Conservation (phyloP, 2,113 vertebrate species). For the Cranoglanis bouderius region DNA sequence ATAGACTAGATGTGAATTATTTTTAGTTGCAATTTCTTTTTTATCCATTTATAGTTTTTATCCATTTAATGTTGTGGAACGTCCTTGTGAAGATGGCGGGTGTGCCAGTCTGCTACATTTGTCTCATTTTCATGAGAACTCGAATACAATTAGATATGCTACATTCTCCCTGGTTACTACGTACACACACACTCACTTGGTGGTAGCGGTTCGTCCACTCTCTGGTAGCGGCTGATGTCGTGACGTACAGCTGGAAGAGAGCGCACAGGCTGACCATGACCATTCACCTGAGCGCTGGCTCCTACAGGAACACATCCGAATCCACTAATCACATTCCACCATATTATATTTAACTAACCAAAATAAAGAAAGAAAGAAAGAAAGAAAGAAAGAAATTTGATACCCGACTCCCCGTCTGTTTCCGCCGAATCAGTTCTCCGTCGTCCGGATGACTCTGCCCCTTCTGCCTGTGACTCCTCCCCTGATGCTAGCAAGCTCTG, state of each 20-base stretch:
- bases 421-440: constrained; percentile 56
- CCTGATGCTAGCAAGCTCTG: constrained; percentile 74
- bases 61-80: no score
- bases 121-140: no score
- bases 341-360: constrained; percentile 41
- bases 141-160: neutral
- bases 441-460: constrained; percentile 27
- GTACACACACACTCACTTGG: constrained; percentile 80
- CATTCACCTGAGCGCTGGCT: constrained; percentile 79
- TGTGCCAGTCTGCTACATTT: no score
- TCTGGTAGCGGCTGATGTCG: constrained; percentile 92
- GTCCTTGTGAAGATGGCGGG: neutral
- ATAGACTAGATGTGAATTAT: no score
- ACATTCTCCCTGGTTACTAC: neutral
- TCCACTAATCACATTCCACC: neutral
- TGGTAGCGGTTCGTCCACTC: constrained; percentile 93
- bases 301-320: constrained; percentile 4
- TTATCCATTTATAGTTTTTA: no score
- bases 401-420: constrained; percentile 71
- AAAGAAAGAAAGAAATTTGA: neutral
- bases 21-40: no score
- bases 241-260: constrained; percentile 89
- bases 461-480: constrained; percentile 74
- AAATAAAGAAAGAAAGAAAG: no score
- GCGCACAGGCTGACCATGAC: constrained; percentile 82